Percentiles rank a stretch among this genome's conserved stretches.
Conservation (phyloP, 2,797 vertebrate species). For the Pyrocephalus nanus region DNA sequence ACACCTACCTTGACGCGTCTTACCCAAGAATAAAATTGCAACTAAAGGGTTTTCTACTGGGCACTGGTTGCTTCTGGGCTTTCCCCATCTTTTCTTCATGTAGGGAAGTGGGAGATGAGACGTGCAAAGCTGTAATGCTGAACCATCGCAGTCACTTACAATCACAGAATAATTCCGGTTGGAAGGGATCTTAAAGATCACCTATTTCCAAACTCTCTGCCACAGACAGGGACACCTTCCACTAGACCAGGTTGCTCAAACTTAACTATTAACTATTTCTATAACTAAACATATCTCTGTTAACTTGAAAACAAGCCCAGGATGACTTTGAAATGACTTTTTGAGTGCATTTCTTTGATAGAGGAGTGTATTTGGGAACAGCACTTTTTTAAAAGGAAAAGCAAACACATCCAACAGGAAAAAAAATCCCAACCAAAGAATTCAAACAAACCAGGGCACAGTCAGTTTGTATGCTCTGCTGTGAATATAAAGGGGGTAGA, state of each 20-base stretch:
- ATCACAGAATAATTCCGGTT: neutral
- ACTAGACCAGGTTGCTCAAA: neutral
- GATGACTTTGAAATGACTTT: slow-evolving; percentile 38
- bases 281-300: neutral
- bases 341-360: neutral
- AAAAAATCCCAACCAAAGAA: neutral
- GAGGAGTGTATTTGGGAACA: neutral
- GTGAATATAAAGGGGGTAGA: neutral
- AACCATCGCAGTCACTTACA: neutral
- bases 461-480: neutral
- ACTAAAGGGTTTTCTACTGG: neutral
- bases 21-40: neutral
- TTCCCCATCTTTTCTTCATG: neutral
- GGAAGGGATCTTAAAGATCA: neutral
- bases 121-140: neutral
- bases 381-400: neutral
- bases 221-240: neutral
- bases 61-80: neutral
- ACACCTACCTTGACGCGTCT: neutral
- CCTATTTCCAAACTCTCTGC: neutral
- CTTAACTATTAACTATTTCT: neutral
- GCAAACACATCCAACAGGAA: neutral
- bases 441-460: neutral
- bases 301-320: slow-evolving; percentile 19
- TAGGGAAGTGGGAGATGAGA: neutral